These are phyloP conservation scores for Drosophila navojoa DNA, from an alignment of 1,140 invertebrate genomes.

Conservation along the genomic window DNA sequence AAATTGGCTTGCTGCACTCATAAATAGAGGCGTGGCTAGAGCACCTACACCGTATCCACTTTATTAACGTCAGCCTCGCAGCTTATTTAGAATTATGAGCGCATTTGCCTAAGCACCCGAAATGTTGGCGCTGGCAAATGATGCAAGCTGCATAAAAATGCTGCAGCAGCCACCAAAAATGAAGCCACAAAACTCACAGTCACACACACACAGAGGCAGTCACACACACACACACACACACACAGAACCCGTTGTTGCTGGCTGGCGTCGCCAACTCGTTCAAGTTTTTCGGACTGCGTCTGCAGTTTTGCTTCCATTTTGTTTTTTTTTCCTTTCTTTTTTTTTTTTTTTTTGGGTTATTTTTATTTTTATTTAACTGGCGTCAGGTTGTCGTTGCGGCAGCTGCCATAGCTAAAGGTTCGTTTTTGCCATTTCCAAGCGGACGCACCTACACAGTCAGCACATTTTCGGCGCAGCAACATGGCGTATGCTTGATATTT, in stretches of 20 bases:
- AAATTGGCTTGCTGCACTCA: conserved; percentile 25
- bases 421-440: conserved; percentile 59
- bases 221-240: not conserved
- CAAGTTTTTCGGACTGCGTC: conserved; percentile 65
- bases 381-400: conserved; percentile 74
- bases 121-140: conserved; percentile 42
- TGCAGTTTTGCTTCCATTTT: conserved; percentile 43
- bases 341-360: conserved; percentile 23
- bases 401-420: conserved; percentile 42
- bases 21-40: conserved; percentile 17
- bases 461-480: conserved; percentile 60
- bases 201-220: not conserved
- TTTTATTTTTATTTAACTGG: conserved; percentile 41
- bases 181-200: not conserved
- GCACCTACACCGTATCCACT: conserved; percentile 9
- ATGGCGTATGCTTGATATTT: conserved; percentile 54
- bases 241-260: conserved; percentile 36
- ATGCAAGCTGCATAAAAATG: conserved; percentile 45
- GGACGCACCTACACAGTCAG: conserved; percentile 75
- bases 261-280: conserved; percentile 67
- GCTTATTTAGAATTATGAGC: conserved; percentile 63
- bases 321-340: too few species aligned
- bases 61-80: conserved; percentile 36
- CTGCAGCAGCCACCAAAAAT: conserved; percentile 11
- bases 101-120: conserved; percentile 48